A percentile compares a stretch with the other conserved stretches of the same genome.
Evolutionary conservation across 2,797 vertebrate species (phyloP).

Genomic region (Ibycter americanus): DNA sequence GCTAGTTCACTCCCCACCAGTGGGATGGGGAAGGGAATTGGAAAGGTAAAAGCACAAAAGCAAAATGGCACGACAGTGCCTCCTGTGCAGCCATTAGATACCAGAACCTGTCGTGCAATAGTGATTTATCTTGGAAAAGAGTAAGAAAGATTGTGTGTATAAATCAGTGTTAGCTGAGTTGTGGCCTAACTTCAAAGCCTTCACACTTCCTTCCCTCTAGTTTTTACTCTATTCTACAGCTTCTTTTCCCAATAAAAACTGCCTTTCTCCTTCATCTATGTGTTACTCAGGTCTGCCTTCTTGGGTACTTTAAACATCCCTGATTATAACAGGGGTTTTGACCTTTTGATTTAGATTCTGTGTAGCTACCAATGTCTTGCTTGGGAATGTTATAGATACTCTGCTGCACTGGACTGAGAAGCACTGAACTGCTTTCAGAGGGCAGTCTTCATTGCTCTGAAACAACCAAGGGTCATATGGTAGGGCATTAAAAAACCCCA

Average conservation of each 20-base stretch:
- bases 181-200: slow-evolving; percentile 43
- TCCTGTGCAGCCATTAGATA: slow-evolving; percentile 15
- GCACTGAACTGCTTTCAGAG: not conserved
- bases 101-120: not conserved
- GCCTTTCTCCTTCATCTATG: not conserved
- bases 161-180: slow-evolving; percentile 27
- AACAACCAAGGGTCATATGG: not conserved
- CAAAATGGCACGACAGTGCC: not conserved
- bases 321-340: not conserved
- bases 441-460: not conserved
- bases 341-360: not conserved
- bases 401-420: not conserved
- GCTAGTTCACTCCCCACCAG: not conserved
- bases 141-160: not conserved
- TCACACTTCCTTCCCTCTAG: slow-evolving; percentile 16
- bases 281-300: not conserved
- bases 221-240: not conserved
- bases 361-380: not conserved
- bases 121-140: slow-evolving; percentile 50
- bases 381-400: not conserved
- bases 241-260: not conserved
- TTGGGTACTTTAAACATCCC: not conserved
- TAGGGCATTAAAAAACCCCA: not conserved
- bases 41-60: not conserved
- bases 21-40: not conserved